Conservation (phyloP, 2,797 vertebrate genomes). For the Tinamus major region DNA sequence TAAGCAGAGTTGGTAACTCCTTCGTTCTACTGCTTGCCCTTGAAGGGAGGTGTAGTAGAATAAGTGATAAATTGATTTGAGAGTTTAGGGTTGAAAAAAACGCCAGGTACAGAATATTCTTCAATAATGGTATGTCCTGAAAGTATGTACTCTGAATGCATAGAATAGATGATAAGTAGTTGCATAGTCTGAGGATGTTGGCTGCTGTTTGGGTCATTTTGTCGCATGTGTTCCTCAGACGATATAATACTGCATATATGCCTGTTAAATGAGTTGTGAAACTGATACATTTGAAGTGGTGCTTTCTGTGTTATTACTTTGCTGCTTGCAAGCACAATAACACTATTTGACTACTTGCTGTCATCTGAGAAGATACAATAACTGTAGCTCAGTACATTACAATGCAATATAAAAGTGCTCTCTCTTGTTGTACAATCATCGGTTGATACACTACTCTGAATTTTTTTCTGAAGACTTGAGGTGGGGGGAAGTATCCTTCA, state of each 20-base stretch:
- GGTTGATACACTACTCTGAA: neutral
- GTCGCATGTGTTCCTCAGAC: neutral
- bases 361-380: neutral
- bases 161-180: neutral
- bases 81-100: neutral
- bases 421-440: neutral
- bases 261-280: neutral
- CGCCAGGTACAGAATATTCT: neutral
- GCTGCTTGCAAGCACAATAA: neutral
- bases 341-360: neutral
- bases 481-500: neutral
- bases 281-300: neutral
- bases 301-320: neutral
- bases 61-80: neutral
- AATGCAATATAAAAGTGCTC: neutral
- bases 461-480: neutral
- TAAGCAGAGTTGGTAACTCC: no score
- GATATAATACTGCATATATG: neutral
- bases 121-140: neutral
- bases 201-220: neutral
- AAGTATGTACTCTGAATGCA: neutral
- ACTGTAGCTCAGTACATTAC: fast-evolving
- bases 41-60: neutral
- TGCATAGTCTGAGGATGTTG: neutral
- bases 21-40: neutral